Evolutionary conservation across 2,888 invertebrate species (phyloP).

Genomic region (Patella depressa): DNA sequence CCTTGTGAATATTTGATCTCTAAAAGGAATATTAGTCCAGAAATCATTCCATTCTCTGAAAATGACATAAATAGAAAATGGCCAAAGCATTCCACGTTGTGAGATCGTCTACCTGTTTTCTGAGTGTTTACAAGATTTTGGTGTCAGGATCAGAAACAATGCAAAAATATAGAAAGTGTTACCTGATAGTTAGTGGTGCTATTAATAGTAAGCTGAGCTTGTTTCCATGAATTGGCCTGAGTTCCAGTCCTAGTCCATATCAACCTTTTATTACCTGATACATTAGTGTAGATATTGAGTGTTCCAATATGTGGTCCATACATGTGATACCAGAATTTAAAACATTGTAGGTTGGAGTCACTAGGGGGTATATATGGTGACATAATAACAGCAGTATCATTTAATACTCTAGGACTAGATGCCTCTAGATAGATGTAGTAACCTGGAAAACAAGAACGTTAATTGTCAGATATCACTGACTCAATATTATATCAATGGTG

Average conservation of each 20-base stretch:
- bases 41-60: too few species aligned
- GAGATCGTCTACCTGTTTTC: too few species aligned
- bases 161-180: not conserved
- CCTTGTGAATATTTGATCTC: too few species aligned
- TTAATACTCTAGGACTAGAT: conserved; percentile 75
- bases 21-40: too few species aligned
- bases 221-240: conserved; percentile 61
- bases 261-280: conserved; percentile 33
- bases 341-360: conserved; percentile 48
- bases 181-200: conserved; percentile 56
- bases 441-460: conserved; percentile 35
- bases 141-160: too few species aligned
- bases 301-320: conserved; percentile 56
- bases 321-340: conserved; percentile 67
- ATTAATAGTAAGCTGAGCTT: conserved; percentile 49
- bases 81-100: too few species aligned
- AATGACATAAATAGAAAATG: too few species aligned
- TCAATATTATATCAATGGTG: not conserved
- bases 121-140: too few species aligned
- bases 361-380: conserved; percentile 49
- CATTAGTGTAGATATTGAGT: conserved; percentile 47
- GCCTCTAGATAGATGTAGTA: conserved; percentile 87
- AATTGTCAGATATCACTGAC: not conserved
- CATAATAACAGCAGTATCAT: conserved; percentile 76
- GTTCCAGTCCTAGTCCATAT: conserved; percentile 52